A percentile compares a stretch with the other conserved stretches of the same genome.
phyloP scores from a whole-genome alignment of 92 coral and sea anemone genomes.

The Umimayanthus kanabou region DNA sequence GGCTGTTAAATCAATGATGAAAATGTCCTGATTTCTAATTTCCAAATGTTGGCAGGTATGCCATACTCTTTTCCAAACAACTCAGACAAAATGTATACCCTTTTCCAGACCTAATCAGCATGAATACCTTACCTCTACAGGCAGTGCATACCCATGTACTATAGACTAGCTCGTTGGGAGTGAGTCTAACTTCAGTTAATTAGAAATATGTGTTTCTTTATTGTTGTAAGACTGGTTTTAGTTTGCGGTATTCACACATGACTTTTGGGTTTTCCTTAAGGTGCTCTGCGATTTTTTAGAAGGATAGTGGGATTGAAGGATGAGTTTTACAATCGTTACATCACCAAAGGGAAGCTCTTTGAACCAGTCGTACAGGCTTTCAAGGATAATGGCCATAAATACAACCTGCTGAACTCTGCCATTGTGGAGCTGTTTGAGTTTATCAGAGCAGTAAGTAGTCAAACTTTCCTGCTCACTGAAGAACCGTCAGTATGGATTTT shows the following conservation, averaged over 20 bases:
- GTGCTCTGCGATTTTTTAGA: conserved; percentile 94
- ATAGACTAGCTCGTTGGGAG: too few relatives aligned
- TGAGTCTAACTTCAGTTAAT: too few relatives aligned
- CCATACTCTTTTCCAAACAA: too few relatives aligned
- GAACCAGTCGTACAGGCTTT: conserved; percentile 87
- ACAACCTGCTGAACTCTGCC: conserved; percentile 96
- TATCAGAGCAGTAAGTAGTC: conserved; percentile 82
- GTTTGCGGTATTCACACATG: not conserved
- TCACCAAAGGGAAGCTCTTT: conserved; percentile 91
- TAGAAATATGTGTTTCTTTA: too few relatives aligned
- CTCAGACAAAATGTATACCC: too few relatives aligned
- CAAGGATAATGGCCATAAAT: conserved; percentile 88
- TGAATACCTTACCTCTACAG: too few relatives aligned
- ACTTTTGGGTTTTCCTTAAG: conserved; percentile 41
- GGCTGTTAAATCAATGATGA: too few relatives aligned
- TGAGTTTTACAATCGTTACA: conserved; percentile 98
- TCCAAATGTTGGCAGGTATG: too few relatives aligned
- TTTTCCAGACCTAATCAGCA: too few relatives aligned
- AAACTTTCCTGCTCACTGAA: not conserved
- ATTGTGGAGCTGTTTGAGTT: conserved; percentile 97
- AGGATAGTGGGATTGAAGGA: conserved; percentile 95
- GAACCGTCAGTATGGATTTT: not conserved
- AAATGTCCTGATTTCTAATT: too few relatives aligned
- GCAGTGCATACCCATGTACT: too few relatives aligned
- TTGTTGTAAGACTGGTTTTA: too few relatives aligned